These are phyloP conservation scores for Synergus umbraculus DNA, from an alignment of 2,888 invertebrate genomes.

Conservation along the genomic window DNA sequence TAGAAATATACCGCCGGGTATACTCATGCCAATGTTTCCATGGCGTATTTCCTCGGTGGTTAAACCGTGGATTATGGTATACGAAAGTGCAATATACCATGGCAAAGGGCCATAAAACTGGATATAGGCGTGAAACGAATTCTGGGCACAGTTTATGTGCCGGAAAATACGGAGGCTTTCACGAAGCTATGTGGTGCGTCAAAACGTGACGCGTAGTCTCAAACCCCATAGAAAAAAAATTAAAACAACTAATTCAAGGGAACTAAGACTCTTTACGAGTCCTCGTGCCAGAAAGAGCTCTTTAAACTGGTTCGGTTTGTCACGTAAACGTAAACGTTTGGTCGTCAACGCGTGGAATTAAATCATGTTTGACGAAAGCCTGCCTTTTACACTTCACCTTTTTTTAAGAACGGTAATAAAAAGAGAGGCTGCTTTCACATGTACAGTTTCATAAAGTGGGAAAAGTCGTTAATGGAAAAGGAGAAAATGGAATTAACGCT, in stretches of 20 bases:
- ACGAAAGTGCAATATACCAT: slow-evolving; percentile 39
- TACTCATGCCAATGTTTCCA: slow-evolving; percentile 18
- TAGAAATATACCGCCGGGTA: slow-evolving; percentile 16
- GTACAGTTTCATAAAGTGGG: neutral
- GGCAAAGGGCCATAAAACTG: slow-evolving; percentile 29
- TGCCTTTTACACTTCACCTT: slow-evolving; percentile 10
- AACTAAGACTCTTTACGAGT: slow-evolving; percentile 29
- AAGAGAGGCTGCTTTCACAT: neutral
- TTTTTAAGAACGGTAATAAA: neutral
- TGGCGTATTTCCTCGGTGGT: slow-evolving; percentile 30
- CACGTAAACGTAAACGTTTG: slow-evolving; percentile 16
- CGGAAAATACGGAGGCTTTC: slow-evolving; percentile 37
- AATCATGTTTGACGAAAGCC: slow-evolving; percentile 34
- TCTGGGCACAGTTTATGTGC: slow-evolving; percentile 35
- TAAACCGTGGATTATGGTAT: slow-evolving; percentile 16
- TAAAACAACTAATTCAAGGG: slow-evolving; percentile 27
- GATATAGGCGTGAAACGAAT: slow-evolving; percentile 42
- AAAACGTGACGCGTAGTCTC: neutral
- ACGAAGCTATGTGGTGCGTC: slow-evolving; percentile 19
- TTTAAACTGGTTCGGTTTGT: slow-evolving; percentile 11
- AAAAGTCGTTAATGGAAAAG: neutral
- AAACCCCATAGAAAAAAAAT: slow-evolving; percentile 31
- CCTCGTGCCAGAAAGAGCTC: slow-evolving; percentile 2
- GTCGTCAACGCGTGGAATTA: slow-evolving; percentile 37
- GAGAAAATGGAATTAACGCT: neutral